phyloP scores from a whole-genome alignment of 2,113 vertebrate species.

The Cygnus buccinator region DNA sequence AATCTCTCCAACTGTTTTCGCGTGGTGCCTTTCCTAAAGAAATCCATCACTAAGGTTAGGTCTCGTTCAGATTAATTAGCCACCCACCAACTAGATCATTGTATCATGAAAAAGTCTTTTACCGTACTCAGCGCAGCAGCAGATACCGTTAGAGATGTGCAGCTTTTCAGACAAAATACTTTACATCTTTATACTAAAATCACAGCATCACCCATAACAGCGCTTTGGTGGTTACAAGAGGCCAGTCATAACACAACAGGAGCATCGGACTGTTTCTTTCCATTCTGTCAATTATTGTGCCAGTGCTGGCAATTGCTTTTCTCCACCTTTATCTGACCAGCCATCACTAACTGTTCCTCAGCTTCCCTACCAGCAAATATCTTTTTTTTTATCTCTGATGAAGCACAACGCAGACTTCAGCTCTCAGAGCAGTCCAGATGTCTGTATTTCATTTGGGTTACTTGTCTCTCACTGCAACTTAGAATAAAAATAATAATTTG shows the following conservation, averaged over 20 bases:
- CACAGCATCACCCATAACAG: not conserved
- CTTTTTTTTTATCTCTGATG: not conserved
- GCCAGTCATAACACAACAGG: not conserved
- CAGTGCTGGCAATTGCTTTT: not conserved
- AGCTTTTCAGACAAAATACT: not conserved
- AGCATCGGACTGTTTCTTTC: not conserved
- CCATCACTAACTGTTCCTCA: not conserved
- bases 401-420: not conserved
- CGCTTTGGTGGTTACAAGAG: not conserved
- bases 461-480: not conserved
- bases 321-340: not conserved
- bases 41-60: not conserved
- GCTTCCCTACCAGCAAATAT: not conserved
- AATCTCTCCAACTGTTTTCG: conserved; percentile 97
- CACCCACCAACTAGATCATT: not conserved
- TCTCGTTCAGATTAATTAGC: not conserved
- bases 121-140: not conserved
- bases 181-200: not conserved
- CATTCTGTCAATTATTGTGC: not conserved
- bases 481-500: conserved; percentile 4
- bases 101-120: not conserved
- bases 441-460: not conserved
- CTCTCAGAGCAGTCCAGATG: not conserved
- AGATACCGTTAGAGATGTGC: fast-evolving
- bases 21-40: conserved; percentile 91